These are phyloP conservation scores for Vesta saturnalis DNA, from an alignment of 2,888 invertebrate species.

Conservation along the genomic window DNA sequence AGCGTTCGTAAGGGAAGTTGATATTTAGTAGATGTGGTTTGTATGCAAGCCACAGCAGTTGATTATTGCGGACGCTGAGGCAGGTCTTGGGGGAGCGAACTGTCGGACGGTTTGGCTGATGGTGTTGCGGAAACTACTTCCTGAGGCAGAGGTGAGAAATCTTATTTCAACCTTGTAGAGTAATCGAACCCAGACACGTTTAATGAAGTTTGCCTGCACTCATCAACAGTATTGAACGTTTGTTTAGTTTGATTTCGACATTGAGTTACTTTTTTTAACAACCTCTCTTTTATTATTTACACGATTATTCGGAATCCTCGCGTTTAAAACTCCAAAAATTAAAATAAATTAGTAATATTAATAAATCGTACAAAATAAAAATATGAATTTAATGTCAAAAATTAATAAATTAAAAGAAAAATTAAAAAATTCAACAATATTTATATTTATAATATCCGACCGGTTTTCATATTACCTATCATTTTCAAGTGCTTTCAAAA, in stretches of 20 bases:
- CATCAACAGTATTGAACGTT: slow-evolving; percentile 50
- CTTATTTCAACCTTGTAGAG: slow-evolving; percentile 57
- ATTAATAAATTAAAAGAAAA: too few species aligned
- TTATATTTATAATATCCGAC: too few species aligned
- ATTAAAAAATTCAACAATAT: too few species aligned
- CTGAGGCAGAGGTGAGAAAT: slow-evolving; percentile 59
- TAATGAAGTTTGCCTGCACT: slow-evolving; percentile 59
- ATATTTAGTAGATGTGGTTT: slow-evolving; percentile 43
- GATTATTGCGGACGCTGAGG: slow-evolving; percentile 50
- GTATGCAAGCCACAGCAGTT: slow-evolving; percentile 48
- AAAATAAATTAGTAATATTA: too few species aligned
- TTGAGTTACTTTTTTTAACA: slow-evolving; percentile 13
- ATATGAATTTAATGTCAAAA: too few species aligned
- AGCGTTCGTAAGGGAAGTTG: slow-evolving; percentile 37
- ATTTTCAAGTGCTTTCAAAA: too few species aligned
- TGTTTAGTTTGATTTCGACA: slow-evolving; percentile 48
- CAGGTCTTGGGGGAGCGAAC: slow-evolving; percentile 48
- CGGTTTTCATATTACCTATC: too few species aligned
- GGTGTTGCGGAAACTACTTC: slow-evolving; percentile 46
- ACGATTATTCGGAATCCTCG: too few species aligned
- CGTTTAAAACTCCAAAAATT: too few species aligned
- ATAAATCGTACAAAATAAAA: too few species aligned
- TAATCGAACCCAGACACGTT: slow-evolving; percentile 61
- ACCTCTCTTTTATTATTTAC: not conserved
- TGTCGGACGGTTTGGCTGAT: slow-evolving; percentile 41